phyloP scores from a whole-genome alignment of 2,797 vertebrate genomes.

The Eulemur mongoz region DNA sequence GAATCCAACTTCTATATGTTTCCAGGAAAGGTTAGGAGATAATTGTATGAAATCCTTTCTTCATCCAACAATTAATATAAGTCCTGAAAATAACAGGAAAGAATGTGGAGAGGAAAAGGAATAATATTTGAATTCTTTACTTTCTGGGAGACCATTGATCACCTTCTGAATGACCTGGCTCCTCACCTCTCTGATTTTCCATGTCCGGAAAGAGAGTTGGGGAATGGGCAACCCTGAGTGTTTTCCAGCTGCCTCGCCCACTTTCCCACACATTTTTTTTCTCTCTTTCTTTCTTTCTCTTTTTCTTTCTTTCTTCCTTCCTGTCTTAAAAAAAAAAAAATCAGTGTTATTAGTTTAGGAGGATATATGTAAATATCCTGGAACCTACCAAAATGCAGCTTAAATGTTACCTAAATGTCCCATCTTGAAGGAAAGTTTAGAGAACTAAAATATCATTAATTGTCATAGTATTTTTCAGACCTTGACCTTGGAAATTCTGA shows the following conservation, averaged over 20 bases:
- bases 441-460: neutral
- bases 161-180: neutral
- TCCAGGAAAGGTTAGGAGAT: neutral
- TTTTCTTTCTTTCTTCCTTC: neutral
- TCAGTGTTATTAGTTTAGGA: neutral
- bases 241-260: neutral
- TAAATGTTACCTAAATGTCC: neutral
- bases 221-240: neutral
- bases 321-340: neutral
- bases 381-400: slow-evolving; percentile 6
- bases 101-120: neutral
- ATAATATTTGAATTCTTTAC: neutral
- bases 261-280: neutral
- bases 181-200: neutral
- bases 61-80: neutral
- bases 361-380: neutral
- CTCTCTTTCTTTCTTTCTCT: neutral
- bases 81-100: neutral
- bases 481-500: slow-evolving; percentile 17
- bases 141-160: neutral
- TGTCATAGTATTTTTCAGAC: slow-evolving; percentile 3
- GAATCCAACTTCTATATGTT: neutral
- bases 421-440: slow-evolving; percentile 38
- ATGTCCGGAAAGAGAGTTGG: neutral
- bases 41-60: neutral